A percentile compares a stretch with the other conserved stretches of the same genome.
Evolutionary conservation across 1,140 invertebrate species (phyloP).

Genomic region (Plectrocnemia conspersa): DNA sequence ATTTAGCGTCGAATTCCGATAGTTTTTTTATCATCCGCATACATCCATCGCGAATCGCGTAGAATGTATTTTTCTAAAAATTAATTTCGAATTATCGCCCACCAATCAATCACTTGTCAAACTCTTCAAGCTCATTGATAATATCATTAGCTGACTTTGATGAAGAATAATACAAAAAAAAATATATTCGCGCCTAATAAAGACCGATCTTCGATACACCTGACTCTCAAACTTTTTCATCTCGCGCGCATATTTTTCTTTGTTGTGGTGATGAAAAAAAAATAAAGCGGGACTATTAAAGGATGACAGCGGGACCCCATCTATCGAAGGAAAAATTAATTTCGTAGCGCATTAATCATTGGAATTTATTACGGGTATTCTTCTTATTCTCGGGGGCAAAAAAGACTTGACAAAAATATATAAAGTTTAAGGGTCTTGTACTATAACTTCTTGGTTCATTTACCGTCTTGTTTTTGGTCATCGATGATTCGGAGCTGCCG

Average conservation of each 20-base stretch:
- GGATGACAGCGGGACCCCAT: conserved; percentile 35
- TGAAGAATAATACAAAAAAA: no score
- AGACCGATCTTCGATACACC: conserved; percentile 27
- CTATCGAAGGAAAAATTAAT: conserved; percentile 36
- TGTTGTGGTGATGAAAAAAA: no score
- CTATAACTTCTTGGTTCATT: conserved; percentile 32
- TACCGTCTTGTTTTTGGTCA: conserved; percentile 28
- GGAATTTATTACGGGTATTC: conserved; percentile 34
- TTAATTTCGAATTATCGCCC: no score
- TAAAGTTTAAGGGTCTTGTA: conserved; percentile 20
- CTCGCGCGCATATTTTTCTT: conserved; percentile 11
- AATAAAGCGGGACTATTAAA: conserved; percentile 31
- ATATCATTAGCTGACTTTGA: no score
- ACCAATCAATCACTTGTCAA: no score
- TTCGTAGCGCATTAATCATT: conserved; percentile 34
- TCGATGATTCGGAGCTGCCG: conserved; percentile 10
- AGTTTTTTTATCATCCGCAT: no score
- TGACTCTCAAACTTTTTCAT: conserved; percentile 31
- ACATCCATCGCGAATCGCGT: no score
- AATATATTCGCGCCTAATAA: conserved; percentile 14
- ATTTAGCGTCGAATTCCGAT: no score
- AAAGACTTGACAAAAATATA: conserved; percentile 34
- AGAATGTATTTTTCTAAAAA: no score
- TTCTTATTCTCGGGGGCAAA: conserved; percentile 24
- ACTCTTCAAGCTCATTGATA: no score